Base-by-base conservation (phyloP, 1,140 invertebrate genomes). In the Phortica variegata region DNA sequence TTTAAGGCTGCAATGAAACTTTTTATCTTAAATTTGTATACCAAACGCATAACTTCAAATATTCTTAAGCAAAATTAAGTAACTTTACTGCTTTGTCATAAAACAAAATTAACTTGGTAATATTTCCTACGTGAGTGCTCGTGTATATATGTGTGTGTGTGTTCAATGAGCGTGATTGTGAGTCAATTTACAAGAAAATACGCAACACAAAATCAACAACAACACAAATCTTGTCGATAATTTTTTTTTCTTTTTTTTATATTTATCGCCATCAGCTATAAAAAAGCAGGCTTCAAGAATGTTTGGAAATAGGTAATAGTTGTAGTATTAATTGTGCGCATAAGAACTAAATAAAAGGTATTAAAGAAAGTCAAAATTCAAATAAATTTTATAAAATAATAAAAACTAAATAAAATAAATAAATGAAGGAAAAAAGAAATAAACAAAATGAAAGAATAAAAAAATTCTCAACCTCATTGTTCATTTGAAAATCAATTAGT, bases 401-500 rank as follows among this genome's bases (percentile, higher is more conserved):
- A 36, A 15, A 29, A 20, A 9, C 12, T 13, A 31, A 40, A 13
- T 33, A 15, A 47, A 15, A 40, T 20, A 20, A 34, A 44, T n/a
- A 21, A 37, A 17, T 29, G 21, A 36, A 21, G 23, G n/a, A 32
- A 43, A 45, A 31, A 47, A 39, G 31, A n/a, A n/a, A n/a, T n/a
- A n/a, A n/a, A 19, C 12, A 39, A 39, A 19, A 19, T 13, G 13
- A 39, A 17, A 39, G 13, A 39, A 19, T 39, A 17, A 4, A 51
- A 20, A 47, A 40, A 45, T 43, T 31, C 39, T 49, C 46, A 41
- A 60, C 58, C 52, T 56, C 34, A 59, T 55, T 61, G 60, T 73
- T 73, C 57, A 65, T 54, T 61, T 73, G 59, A 74, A 73, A 71
- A 69, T 71, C 66, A 54, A 69, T 74, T 73, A 74, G 71, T 74